Base-by-base conservation (phyloP, 2,888 invertebrate genomes). In the Sphaerolaimus hirsutus region DNA sequence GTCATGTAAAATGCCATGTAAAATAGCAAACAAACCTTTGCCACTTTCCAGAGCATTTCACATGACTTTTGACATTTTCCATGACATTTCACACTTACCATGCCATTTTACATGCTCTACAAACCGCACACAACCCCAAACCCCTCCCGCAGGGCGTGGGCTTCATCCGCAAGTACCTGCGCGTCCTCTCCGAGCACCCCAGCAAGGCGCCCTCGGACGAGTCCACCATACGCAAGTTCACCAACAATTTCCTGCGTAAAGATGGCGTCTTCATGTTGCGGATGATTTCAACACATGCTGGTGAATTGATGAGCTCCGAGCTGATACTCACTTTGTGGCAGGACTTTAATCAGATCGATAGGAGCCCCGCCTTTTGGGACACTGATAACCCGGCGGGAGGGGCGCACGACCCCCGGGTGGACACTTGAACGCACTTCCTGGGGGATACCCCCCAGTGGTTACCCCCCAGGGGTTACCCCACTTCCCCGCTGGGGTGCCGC, bases 211-310 rank as follows among this genome's bases (percentile, higher is more conserved):
- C 56, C 29, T 55, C 61, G 1, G 62, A 62, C 49, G 60, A 61
- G 45, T 58, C 55, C 23, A 57, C 61, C 12, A 50, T 62, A 38
- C 50, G 57, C 24, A 61, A 62, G 45, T 62, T 62, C 53, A 57
- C 59, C n/a, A 57, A 62, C 47, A 55, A 58, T 35, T 63, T 62
- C 49, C 50, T 62, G 26, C 53, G 62, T 10, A 61, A 60, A 45
- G 56, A 52, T 52, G 62, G 62, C 41, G 54, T 61, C n/a, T 62
- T 62, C 50, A 63, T 62, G 61, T 52, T 63, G 29, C 56, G 62
- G 22, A 63, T 61, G 57, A 60, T 63, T 44, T 59, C 59, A 2
- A 62, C 61, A 1, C 62, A 62, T 48, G 62, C 62, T 26, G 62
- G 62, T 29, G 62, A 62, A 45, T 50, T 62, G 36, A 60, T 63